phyloP scores from a whole-genome alignment of 2,797 vertebrate genomes.

The Spondyliosoma cantharus region DNA sequence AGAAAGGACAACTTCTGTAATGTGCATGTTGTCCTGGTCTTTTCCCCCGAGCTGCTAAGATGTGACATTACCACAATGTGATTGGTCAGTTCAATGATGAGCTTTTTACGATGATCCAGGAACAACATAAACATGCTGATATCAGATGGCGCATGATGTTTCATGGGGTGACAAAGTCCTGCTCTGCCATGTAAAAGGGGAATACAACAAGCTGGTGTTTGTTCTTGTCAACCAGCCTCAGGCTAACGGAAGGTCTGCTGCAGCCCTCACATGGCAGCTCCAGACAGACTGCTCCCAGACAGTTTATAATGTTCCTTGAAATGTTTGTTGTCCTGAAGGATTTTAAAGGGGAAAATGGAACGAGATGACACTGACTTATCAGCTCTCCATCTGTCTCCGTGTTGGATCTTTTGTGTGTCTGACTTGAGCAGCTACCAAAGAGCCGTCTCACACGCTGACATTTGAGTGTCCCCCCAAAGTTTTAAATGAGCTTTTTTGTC shows the following conservation, averaged over 20 bases:
- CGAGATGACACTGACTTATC: slow-evolving; percentile 30
- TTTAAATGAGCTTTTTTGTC: slow-evolving; percentile 64
- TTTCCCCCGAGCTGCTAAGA: no score
- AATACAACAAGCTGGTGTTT: slow-evolving; percentile 39
- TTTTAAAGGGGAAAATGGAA: neutral
- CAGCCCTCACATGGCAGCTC: slow-evolving; percentile 5
- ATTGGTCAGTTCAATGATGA: no score
- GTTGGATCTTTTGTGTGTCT: slow-evolving; percentile 48
- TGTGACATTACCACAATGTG: no score
- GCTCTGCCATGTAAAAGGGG: neutral
- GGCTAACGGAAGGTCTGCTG: slow-evolving; percentile 8
- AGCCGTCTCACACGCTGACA: slow-evolving; percentile 56
- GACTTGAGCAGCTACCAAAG: slow-evolving; percentile 28
- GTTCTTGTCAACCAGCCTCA: slow-evolving; percentile 7
- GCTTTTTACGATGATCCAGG: no score
- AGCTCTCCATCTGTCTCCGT: slow-evolving; percentile 34
- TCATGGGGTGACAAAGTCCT: neutral
- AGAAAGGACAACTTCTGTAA: no score
- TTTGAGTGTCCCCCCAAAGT: slow-evolving; percentile 39
- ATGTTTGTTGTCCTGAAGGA: slow-evolving; percentile 14
- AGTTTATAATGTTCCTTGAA: slow-evolving; percentile 3
- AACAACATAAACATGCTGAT: no score
- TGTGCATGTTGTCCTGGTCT: no score
- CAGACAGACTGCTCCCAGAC: neutral
- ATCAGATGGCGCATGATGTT: neutral